Percentiles rank a stretch among this genome's conserved stretches.
Conservation (phyloP, 2,888 invertebrate species). For the Saturnia pavonia region DNA sequence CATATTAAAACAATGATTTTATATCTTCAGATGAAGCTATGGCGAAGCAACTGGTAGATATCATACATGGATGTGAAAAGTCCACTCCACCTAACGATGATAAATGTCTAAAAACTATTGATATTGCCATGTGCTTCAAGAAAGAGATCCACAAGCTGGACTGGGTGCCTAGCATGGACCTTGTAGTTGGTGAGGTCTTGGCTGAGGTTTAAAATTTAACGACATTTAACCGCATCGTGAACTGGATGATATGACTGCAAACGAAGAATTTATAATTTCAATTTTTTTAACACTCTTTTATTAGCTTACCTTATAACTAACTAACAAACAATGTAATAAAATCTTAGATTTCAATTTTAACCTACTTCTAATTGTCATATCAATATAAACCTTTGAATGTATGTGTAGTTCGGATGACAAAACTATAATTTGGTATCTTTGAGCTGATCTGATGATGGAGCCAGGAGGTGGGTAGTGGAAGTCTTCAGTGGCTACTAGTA, state of each 20-base stretch:
- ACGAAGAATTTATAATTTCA: too few species aligned
- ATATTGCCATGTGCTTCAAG: slow-evolving; percentile 57
- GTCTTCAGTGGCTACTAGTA: too few species aligned
- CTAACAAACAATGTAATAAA: too few species aligned
- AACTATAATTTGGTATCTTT: too few species aligned
- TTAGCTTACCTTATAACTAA: too few species aligned
- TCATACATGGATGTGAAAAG: slow-evolving; percentile 49
- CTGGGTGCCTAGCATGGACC: slow-evolving; percentile 56
- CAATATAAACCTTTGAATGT: too few species aligned
- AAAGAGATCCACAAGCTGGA: slow-evolving; percentile 55
- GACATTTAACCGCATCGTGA: not conserved
- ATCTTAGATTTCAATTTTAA: too few species aligned
- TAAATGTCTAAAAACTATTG: slow-evolving; percentile 44
- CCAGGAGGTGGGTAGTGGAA: too few species aligned
- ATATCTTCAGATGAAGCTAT: slow-evolving; percentile 46
- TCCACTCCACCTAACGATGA: slow-evolving; percentile 31
- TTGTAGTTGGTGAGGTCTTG: slow-evolving; percentile 50
- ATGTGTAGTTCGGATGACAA: too few species aligned
- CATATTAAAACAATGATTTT: not conserved
- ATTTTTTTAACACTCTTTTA: too few species aligned
- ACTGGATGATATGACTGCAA: not conserved
- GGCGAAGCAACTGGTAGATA: slow-evolving; percentile 48
- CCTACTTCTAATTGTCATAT: too few species aligned
- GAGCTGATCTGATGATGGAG: too few species aligned
- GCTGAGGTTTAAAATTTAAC: slow-evolving; percentile 41